These are phyloP conservation scores for Acleris sparsana DNA, from an alignment of 2,888 invertebrate species.

Conservation along the genomic window DNA sequence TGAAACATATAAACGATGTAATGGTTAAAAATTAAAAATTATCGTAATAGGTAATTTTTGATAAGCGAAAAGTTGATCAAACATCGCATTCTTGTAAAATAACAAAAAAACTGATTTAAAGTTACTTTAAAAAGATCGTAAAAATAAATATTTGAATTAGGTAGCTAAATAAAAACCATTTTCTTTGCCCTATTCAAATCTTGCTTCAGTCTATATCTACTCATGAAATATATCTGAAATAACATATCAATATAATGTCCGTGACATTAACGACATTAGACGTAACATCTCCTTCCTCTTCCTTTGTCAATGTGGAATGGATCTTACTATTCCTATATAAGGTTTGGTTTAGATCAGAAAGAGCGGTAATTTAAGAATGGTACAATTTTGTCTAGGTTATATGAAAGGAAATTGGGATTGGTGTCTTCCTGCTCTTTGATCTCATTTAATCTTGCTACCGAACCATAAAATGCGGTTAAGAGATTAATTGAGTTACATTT, in stretches of 20 bases:
- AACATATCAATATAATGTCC: conserved; percentile 22
- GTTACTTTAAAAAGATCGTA: too few relatives aligned
- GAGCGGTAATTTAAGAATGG: conserved; percentile 23
- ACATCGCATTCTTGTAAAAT: too few relatives aligned
- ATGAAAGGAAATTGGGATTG: conserved; percentile 58
- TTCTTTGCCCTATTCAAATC: neutral
- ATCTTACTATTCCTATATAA: conserved; percentile 2
- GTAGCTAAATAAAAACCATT: too few relatives aligned
- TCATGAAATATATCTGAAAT: conserved; percentile 2
- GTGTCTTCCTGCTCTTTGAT: conserved; percentile 67
- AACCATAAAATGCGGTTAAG: conserved; percentile 25
- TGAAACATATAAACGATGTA: too few relatives aligned
- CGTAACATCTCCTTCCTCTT: conserved; percentile 7
- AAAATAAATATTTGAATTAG: too few relatives aligned
- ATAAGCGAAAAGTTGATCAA: too few relatives aligned
- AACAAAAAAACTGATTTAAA: too few relatives aligned
- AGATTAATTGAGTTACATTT: conserved; percentile 24
- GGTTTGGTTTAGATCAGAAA: conserved; percentile 1
- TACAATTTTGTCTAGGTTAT: conserved; percentile 38
- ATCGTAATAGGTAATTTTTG: too few relatives aligned
- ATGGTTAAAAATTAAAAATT: too few relatives aligned
- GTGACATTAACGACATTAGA: conserved; percentile 14
- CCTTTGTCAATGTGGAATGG: neutral
- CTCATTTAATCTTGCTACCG: conserved; percentile 37
- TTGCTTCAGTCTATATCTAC: conserved; percentile 4